Evolutionary conservation across 2,113 vertebrate genomes (phyloP).

Genomic region (Percina caprodes): DNA sequence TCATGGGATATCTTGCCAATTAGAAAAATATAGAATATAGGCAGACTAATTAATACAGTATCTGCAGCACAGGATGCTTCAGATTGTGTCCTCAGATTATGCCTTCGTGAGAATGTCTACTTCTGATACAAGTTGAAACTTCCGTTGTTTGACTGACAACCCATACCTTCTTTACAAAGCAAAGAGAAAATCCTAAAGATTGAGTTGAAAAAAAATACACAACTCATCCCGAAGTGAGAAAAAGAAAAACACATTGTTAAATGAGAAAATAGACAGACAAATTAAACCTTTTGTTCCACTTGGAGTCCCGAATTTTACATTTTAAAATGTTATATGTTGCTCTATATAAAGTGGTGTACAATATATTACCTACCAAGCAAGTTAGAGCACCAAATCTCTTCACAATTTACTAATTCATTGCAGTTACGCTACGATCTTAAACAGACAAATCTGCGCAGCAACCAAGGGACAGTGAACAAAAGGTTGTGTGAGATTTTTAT

Average conservation of each 20-base stretch:
- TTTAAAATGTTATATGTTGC: background rate
- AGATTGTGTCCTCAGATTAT: background rate
- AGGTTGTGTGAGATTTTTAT: constrained; percentile 55
- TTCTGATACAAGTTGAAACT: background rate
- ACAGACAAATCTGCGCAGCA: constrained; percentile 32
- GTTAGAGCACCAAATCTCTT: background rate
- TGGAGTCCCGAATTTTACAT: background rate
- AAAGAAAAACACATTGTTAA: constrained; percentile 16
- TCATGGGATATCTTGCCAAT: background rate
- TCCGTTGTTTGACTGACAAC: background rate
- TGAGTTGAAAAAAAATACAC: background rate
- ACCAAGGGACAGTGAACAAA: constrained; percentile 60
- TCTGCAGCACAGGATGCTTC: background rate
- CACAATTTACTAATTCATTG: background rate
- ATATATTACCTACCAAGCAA: background rate
- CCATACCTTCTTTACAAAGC: background rate
- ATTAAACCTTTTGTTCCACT: constrained; percentile 54
- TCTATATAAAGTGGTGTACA: background rate
- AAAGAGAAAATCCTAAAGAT: background rate
- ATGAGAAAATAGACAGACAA: constrained; percentile 36
- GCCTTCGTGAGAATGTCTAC: background rate
- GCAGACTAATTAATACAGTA: background rate
- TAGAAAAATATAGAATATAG: background rate
- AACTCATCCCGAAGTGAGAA: constrained; percentile 3
- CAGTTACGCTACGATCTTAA: background rate